Conservation (phyloP, 2,888 invertebrate genomes). For the Palloptera scutellata region DNA sequence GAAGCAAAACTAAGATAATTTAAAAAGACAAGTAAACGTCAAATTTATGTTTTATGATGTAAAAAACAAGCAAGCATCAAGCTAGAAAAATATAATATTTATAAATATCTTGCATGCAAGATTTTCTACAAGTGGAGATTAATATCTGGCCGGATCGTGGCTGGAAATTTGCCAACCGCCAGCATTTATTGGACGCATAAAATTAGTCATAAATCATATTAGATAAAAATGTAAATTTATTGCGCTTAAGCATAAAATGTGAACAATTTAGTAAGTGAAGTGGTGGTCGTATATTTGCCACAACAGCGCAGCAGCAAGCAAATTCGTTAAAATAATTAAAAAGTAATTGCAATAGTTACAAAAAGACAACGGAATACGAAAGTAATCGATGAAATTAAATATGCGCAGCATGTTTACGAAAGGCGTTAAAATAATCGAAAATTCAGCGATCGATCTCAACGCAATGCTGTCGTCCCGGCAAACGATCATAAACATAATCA, state of each 20-base stretch:
- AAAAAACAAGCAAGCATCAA: too few relatives aligned
- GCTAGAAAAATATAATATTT: too few relatives aligned
- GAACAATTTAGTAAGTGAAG: conserved; percentile 1
- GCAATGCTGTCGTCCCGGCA: too few relatives aligned
- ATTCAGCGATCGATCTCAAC: too few relatives aligned
- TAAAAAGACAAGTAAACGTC: background rate
- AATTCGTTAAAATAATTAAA: conserved; percentile 22
- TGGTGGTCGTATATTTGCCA: too few relatives aligned
- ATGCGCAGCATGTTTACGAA: background rate
- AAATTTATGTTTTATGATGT: background rate
- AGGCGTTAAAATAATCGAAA: too few relatives aligned
- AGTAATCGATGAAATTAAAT: conserved; percentile 5
- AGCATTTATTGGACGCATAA: conserved; percentile 32
- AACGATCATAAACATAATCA: too few relatives aligned
- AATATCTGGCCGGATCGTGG: background rate
- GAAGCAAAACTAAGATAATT: background rate
- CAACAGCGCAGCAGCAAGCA: conserved; percentile 4
- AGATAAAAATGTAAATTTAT: conserved; percentile 33
- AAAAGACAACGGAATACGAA: conserved; percentile 12
- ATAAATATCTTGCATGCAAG: background rate
- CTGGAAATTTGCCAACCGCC: conserved; percentile 23
- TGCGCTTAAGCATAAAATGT: conserved; percentile 9
- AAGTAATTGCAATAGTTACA: conserved; percentile 20
- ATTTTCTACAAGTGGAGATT: background rate
- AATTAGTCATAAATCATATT: conserved; percentile 31